Percentiles rank a stretch among this genome's conserved stretches.
Conservation (phyloP, 2,888 invertebrate species). For the Zeuzera pyrina region DNA sequence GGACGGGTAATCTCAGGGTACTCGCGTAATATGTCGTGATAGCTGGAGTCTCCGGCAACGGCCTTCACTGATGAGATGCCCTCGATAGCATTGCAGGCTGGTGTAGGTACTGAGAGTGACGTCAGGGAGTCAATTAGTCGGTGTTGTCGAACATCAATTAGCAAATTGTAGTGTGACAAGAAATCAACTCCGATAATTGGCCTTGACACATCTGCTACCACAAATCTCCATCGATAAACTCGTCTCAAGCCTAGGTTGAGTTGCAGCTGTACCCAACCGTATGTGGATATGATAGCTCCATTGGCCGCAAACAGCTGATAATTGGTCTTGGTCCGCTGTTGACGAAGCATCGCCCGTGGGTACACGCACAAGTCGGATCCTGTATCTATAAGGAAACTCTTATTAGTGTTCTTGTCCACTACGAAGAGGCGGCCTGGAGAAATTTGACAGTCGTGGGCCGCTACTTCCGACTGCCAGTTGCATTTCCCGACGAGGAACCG, state of each 20-base stretch:
- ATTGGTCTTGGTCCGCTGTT: background rate
- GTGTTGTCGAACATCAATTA: slow-evolving; percentile 7
- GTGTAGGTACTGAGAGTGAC: background rate
- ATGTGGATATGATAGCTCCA: slow-evolving; percentile 17
- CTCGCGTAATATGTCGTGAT: slow-evolving; percentile 1
- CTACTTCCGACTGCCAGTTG: slow-evolving; percentile 6
- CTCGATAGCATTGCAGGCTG: no score
- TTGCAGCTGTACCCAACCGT: slow-evolving; percentile 14
- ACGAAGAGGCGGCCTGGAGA: slow-evolving; percentile 7
- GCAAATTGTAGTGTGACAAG: slow-evolving; percentile 5
- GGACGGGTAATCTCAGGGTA: slow-evolving; percentile 7
- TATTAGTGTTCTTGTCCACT: slow-evolving; percentile 3
- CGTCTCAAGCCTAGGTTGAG: slow-evolving; percentile 20
- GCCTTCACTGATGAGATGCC: slow-evolving; percentile 5
- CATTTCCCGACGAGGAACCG: slow-evolving; percentile 7
- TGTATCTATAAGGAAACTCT: slow-evolving; percentile 8
- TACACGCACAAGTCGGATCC: slow-evolving; percentile 11
- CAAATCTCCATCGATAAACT: slow-evolving; percentile 18
- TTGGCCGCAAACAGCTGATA: slow-evolving; percentile 18
- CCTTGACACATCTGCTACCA: slow-evolving; percentile 21
- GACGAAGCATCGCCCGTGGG: slow-evolving; percentile 4
- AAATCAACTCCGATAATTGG: slow-evolving; percentile 25
- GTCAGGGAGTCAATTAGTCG: slow-evolving; percentile 1
- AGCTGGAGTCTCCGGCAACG: slow-evolving; percentile 2
- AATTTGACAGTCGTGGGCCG: slow-evolving; percentile 3